These are phyloP conservation scores for Nanorana parkeri DNA, from an alignment of 2,113 vertebrate genomes.

Conservation along the genomic window DNA sequence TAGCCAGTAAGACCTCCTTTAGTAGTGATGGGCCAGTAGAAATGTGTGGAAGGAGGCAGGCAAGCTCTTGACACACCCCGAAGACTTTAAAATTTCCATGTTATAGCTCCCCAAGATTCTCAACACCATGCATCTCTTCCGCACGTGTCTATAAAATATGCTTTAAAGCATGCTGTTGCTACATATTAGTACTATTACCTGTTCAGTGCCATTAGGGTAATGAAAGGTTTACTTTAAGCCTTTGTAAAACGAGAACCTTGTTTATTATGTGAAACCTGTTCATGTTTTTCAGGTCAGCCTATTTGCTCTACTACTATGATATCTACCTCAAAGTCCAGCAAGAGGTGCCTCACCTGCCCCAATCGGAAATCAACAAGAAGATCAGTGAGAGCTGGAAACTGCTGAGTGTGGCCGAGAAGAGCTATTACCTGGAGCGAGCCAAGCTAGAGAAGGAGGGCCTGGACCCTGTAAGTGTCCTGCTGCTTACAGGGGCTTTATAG, in stretches of 20 bases:
- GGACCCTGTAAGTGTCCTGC: constrained; percentile 79
- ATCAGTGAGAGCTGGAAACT: constrained; percentile 97
- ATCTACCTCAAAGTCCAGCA: constrained; percentile 94
- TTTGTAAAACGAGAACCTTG: not conserved
- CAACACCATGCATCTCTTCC: too few relatives aligned
- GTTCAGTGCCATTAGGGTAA: too few relatives aligned
- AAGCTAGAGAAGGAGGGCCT: constrained; percentile 90
- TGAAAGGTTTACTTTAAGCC: too few relatives aligned
- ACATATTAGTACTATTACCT: too few relatives aligned
- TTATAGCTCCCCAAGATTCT: too few relatives aligned
- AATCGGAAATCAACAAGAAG: constrained; percentile 97
- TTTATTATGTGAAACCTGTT: not conserved
- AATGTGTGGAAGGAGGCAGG: too few relatives aligned
- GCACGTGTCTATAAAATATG: too few relatives aligned
- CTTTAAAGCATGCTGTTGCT: too few relatives aligned
- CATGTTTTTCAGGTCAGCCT: constrained; percentile 85
- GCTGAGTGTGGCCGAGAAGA: constrained; percentile 93
- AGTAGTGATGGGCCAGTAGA: too few relatives aligned
- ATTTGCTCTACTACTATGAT: constrained; percentile 96
- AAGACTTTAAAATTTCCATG: too few relatives aligned
- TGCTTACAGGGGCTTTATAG: not conserved
- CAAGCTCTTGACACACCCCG: too few relatives aligned
- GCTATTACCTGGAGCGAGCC: constrained; percentile 92
- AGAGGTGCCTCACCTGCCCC: constrained; percentile 89
- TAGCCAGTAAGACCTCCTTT: too few relatives aligned